These are phyloP conservation scores for Ctenochaetus hawaiiensis DNA, from an alignment of 2,797 vertebrate species.

Conservation along the genomic window DNA sequence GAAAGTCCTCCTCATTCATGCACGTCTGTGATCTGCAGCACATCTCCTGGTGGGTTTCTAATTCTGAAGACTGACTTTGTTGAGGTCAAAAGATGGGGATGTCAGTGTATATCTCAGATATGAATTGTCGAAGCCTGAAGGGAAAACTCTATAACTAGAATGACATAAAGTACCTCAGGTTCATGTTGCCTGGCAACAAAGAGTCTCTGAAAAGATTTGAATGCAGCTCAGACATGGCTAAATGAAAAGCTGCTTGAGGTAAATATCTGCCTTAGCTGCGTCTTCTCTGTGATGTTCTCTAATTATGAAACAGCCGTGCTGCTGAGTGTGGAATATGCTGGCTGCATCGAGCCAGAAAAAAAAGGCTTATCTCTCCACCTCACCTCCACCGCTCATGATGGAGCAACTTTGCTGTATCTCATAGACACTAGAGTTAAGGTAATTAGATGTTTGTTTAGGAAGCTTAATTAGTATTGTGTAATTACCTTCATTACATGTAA, in stretches of 20 bases:
- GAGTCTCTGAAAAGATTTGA: conserved; percentile 81
- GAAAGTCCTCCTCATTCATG: conserved; percentile 40
- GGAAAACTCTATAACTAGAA: conserved; percentile 75
- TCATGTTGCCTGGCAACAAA: conserved; percentile 88
- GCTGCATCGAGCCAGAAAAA: conserved; percentile 59
- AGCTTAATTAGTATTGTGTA: conserved; percentile 80
- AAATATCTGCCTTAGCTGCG: conserved; percentile 74
- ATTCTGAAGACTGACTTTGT: conserved; percentile 66
- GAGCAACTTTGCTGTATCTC: conserved; percentile 57
- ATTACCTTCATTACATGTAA: conserved; percentile 80
- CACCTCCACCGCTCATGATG: conserved; percentile 54
- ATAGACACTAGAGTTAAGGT: conserved; percentile 57
- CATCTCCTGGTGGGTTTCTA: conserved; percentile 48
- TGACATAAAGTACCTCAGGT: conserved; percentile 71
- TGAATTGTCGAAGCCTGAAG: conserved; percentile 72
- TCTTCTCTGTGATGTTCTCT: conserved; percentile 72
- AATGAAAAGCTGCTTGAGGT: conserved; percentile 81
- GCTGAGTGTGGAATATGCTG: conserved; percentile 59
- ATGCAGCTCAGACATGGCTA: conserved; percentile 79
- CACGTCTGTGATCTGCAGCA: conserved; percentile 22
- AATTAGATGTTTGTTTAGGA: conserved; percentile 79
- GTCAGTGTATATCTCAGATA: conserved; percentile 59
- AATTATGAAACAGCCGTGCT: conserved; percentile 68
- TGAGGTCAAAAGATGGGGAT: conserved; percentile 67
- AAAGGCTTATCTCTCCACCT: conserved; percentile 56